Base-by-base conservation (phyloP, 2,888 invertebrate genomes). In the Papilio demoleus region DNA sequence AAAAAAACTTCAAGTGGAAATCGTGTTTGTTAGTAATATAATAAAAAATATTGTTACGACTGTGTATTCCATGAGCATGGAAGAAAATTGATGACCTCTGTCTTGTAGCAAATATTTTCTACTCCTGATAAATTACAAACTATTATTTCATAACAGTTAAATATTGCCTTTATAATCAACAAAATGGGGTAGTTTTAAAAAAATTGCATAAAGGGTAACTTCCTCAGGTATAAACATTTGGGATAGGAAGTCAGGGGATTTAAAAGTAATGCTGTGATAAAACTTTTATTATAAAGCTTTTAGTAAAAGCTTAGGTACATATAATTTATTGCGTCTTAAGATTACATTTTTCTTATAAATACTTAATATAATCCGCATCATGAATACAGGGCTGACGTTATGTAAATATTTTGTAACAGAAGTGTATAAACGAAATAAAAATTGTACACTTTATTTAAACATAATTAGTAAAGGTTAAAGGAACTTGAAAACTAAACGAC, bases 231-330 rank as follows among this genome's bases (percentile, higher is more conserved):
- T 8, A 19, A 36, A n/a, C n/a, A 34, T 11, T 34, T 36, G 36
- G 63, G 36, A 45, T 24, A 63, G 63, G 47, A 47, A 36, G 31
- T 63, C 38, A 4, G 50, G 53, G 63, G 40, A 50, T 50, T 22
- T 36, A 50, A 47, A 63, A 63, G 63, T 63, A 24, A 50, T 63
- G 34, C 22, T 50, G 36, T 63, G 31, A 47, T 63, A 45, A 50
- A 63, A 50, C 36, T 63, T 63, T 45, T 31, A 36, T 63, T 63
- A 56, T 50, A 63, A 50, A 50, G 50, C 63, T 63, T 50, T 31
- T 31, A 31, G 31, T 56, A 56, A 56, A 56, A 56, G 53, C 53
- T 56, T 56, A 47, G 22, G 22, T 47, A 56, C 31, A 56, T 17
- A 31, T 56, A 56, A 56, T 31, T 56, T 56, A 60, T 60, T 60